Evolutionary conservation across 2,888 invertebrate genomes (phyloP).

Genomic region (Drosophila borborema): DNA sequence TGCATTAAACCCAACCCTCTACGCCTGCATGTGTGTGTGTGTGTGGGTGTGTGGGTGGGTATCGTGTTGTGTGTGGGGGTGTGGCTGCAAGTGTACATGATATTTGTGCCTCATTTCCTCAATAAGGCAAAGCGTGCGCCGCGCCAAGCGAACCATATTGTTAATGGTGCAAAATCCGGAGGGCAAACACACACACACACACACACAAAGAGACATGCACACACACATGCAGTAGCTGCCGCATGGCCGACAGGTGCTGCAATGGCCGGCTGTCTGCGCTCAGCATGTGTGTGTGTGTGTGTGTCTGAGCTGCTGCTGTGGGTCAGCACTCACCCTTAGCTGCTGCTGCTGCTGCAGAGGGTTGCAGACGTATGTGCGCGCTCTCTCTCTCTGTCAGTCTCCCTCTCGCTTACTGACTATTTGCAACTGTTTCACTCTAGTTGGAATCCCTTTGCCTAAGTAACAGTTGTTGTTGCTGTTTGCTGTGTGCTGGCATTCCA

Average conservation of each 20-base stretch:
- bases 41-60: not conserved
- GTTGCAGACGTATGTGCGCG: slow-evolving; percentile 46
- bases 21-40: not conserved
- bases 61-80: not conserved
- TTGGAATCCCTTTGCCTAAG: slow-evolving; percentile 49
- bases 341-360: slow-evolving; percentile 45
- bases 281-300: slow-evolving; percentile 19
- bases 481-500: slow-evolving; percentile 59
- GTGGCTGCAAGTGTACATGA: slow-evolving; percentile 26
- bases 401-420: slow-evolving; percentile 7
- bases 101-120: slow-evolving; percentile 62
- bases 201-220: slow-evolving; percentile 1
- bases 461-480: slow-evolving; percentile 42
- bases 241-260: slow-evolving; percentile 81
- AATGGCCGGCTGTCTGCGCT: slow-evolving; percentile 71
- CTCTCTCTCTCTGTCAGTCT: slow-evolving; percentile 18
- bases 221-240: slow-evolving; percentile 22
- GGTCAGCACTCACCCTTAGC: slow-evolving; percentile 50
- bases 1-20: slow-evolving; percentile 51
- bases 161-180: slow-evolving; percentile 80
- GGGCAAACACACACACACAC: slow-evolving; percentile 54
- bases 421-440: slow-evolving; percentile 71
- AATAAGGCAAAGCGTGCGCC: slow-evolving; percentile 58
- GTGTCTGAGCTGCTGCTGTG: slow-evolving; percentile 19
- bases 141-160: slow-evolving; percentile 68